Base-by-base conservation (phyloP, 2,797 vertebrate species). In the Meda fulgida region DNA sequence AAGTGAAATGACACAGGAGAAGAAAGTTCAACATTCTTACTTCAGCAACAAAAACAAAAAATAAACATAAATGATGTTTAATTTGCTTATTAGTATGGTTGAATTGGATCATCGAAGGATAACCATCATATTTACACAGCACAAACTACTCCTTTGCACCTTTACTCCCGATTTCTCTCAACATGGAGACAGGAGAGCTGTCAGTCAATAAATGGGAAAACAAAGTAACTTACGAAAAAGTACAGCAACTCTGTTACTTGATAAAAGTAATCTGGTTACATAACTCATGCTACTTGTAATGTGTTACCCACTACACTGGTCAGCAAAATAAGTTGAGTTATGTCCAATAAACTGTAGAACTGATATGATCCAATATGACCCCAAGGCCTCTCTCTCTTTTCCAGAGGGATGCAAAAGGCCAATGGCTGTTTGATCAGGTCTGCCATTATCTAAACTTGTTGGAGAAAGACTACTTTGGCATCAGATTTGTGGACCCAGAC, bases 401-500 rank as follows among this genome's bases (percentile, higher is more conserved):
- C 78, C 95, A 99, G 98, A 96, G 97, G 92, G 97, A 99, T 94
- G 96, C 97, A 87, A 99, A 98, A 90, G 97, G 97, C 81, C 97
- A 98, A 92, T 98, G 97, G 93, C 94, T 99, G 88, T 98, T 99
- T 40, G 98, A 99, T 90, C 97, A 98, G 66, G 96, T 99, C 80
- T 98, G 97, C 92, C 97, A 99, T 91, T 97, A 99, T 94, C 95
- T 99, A 89, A 99, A 98, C 94, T 94, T 99, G 86, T 96, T 99
- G 92, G 98, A 99, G 93, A 99, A 98, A 92, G 98, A 99, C 90
- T 99, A 99, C 92, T 99, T 99, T 85, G 97, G 97, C 82, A 98
- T 99, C 87, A 94, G 97, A 88, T 99, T 97, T 91, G 97, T 98
- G 91, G 97, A 99, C 90, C 97, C 97, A 1, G 98, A 99, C 93